A percentile compares a stretch with the other conserved stretches of the same genome.
phyloP scores from a whole-genome alignment of 2,888 invertebrate genomes.

The Amphipyra berbera region DNA sequence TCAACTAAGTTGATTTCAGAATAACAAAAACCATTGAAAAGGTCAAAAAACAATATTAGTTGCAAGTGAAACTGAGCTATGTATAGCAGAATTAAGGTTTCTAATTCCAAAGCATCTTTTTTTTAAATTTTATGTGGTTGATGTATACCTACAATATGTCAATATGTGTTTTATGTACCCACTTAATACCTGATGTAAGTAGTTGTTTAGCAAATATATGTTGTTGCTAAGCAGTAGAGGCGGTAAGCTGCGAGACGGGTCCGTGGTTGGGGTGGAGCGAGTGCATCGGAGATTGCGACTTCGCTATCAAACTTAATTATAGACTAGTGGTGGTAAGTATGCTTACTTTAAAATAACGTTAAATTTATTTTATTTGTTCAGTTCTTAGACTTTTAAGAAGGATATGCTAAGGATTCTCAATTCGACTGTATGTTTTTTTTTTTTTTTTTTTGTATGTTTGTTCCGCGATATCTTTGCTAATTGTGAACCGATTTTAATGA shows the following conservation, averaged over 20 bases:
- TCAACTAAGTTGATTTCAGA: too few species aligned
- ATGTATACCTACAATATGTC: neutral
- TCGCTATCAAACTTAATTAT: constrained; percentile 82
- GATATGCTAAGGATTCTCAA: too few species aligned
- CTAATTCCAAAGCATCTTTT: neutral
- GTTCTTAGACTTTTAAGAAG: too few species aligned
- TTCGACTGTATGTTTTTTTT: too few species aligned
- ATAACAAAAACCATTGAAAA: too few species aligned
- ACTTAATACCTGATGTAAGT: constrained; percentile 12
- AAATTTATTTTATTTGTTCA: too few species aligned
- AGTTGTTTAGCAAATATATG: constrained; percentile 51
- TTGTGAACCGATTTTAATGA: too few species aligned
- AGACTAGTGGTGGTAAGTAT: constrained; percentile 76
- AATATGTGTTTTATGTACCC: constrained; percentile 9
- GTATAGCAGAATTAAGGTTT: too few species aligned
- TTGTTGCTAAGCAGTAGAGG: constrained; percentile 61
- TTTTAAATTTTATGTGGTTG: constrained; percentile 19
- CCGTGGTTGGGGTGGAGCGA: constrained; percentile 84
- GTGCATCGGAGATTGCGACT: constrained; percentile 81
- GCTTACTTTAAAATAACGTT: neutral
- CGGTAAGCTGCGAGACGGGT: constrained; percentile 76
- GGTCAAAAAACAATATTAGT: too few species aligned
- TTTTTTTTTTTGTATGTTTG: too few species aligned
- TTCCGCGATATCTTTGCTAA: too few species aligned
- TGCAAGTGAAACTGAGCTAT: too few species aligned